Base-by-base conservation (phyloP, 92 coral and sea anemone genomes). In the Phenganax subtilis region DNA sequence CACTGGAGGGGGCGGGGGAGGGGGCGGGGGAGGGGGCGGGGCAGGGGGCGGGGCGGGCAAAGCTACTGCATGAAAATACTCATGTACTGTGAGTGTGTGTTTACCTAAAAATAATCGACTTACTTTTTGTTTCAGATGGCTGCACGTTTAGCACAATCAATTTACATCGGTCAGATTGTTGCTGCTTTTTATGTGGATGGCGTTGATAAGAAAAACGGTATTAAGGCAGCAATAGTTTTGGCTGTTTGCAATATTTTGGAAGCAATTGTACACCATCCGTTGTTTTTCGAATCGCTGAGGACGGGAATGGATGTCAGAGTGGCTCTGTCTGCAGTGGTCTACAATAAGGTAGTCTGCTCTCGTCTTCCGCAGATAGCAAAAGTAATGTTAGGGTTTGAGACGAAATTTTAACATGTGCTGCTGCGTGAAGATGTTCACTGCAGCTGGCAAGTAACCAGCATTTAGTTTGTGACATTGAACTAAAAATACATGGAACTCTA, bases 91-190 rank as follows among this genome's bases (percentile, higher is more conserved):
- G 9, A 11, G 12, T 15, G 28, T 17, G 12, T 10, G 5, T 52
- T 58, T 54, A 10, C 55, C 17, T 27, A 54, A 52, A 12, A 20
- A 6, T 28, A 28, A 28, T 67, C 9, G 27, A 67, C 9, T 47
- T 57, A 3, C 8, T 27, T 4, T 20, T 76, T 75, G 27, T 62
- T 75, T 14, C 65, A 93, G 97, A 87, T 91, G 70, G 17, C 74
- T 14, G 66, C 84, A 77, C 82, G 91, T 64, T 25, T 91, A 12
- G 28, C 27, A 16, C 89, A 85, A 57, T 93, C 97, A 60, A 55
- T 89, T 47, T 86, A 86, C 68, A 90, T 91, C 66, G 97, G 97
- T 37, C 88, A 89, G 80, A 64, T 93, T 57, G 85, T 93, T 30
- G 88, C 86, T 30, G 92, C 75, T 82, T 93, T 93, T 66, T 92